A percentile compares a stretch with the other conserved stretches of the same genome.
These are phyloP conservation scores for Tachystola acroxantha DNA, from an alignment of 2,888 invertebrate genomes.

Conservation along the genomic window DNA sequence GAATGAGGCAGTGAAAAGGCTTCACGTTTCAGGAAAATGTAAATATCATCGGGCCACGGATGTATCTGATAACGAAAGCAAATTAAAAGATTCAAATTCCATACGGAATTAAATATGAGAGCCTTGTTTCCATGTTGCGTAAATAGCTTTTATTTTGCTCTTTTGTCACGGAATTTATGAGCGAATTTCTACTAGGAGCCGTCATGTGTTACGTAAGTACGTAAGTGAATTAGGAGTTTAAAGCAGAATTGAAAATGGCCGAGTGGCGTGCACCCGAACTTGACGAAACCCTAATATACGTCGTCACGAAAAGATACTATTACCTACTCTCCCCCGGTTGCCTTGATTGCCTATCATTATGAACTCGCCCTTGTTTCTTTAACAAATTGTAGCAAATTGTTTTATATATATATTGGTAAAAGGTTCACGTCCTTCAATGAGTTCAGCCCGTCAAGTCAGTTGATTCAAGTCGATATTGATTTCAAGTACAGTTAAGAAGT, in stretches of 20 bases:
- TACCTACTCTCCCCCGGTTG: conserved; percentile 34
- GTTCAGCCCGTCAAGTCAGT: too few relatives aligned
- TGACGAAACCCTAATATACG: conserved; percentile 36
- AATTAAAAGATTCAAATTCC: conserved; percentile 7
- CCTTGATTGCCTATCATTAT: conserved; percentile 45
- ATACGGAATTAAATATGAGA: conserved; percentile 1
- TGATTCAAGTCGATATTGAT: too few relatives aligned
- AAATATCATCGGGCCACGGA: background rate
- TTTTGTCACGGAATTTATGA: too few relatives aligned
- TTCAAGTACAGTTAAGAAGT: too few relatives aligned
- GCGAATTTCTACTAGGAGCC: too few relatives aligned
- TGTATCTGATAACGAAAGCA: conserved; percentile 2
- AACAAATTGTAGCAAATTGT: conserved; percentile 38
- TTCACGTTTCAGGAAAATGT: conserved; percentile 7
- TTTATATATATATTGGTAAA: conserved; percentile 28
- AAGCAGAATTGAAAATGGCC: conserved; percentile 21
- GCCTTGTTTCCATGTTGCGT: background rate
- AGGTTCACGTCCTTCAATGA: conserved; percentile 10
- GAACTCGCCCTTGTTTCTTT: conserved; percentile 36
- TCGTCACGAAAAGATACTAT: conserved; percentile 53
- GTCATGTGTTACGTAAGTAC: too few relatives aligned
- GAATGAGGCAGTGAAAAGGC: background rate
- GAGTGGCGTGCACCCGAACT: conserved; percentile 42
- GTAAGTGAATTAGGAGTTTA: background rate
- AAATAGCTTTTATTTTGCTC: too few relatives aligned